Percentiles rank a stretch among this genome's conserved stretches.
phyloP scores from a whole-genome alignment of 1,140 invertebrate species.

The Bombus waltoni region DNA sequence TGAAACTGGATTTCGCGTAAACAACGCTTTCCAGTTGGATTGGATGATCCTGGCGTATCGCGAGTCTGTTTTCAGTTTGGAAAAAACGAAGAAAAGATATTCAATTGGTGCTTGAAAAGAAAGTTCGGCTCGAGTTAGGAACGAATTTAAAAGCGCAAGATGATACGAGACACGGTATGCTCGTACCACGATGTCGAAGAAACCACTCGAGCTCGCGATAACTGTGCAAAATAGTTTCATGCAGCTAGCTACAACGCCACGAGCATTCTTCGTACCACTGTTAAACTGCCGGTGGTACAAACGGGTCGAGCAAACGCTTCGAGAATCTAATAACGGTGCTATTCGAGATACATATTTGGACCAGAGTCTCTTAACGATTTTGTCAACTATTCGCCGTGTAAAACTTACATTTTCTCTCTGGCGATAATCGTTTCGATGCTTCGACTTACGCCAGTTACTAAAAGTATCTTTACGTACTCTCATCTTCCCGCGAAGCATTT shows the following conservation, averaged over 20 bases:
- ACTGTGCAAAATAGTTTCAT: slow-evolving; percentile 27
- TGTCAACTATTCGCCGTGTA: not conserved
- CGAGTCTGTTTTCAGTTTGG: not conserved
- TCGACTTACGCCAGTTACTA: not conserved
- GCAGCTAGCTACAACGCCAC: not conserved
- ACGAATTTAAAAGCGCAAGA: slow-evolving; percentile 1
- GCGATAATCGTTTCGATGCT: not conserved
- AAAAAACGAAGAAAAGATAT: not conserved
- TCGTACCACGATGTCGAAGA: slow-evolving; percentile 5
- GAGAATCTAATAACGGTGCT: slow-evolving; percentile 1
- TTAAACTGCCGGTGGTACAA: slow-evolving; percentile 14
- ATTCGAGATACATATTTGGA: not conserved
- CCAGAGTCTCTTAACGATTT: slow-evolving; percentile 14
- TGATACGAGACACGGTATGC: not conserved
- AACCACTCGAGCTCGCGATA: not conserved
- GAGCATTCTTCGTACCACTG: slow-evolving; percentile 6
- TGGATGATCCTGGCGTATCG: not conserved
- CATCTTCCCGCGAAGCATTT: too few relatives aligned
- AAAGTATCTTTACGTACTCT: too few relatives aligned
- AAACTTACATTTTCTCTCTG: not conserved
- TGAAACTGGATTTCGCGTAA: not conserved
- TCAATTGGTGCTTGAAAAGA: not conserved
- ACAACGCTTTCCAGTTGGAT: not conserved
- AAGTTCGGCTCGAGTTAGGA: not conserved
- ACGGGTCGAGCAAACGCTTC: slow-evolving; percentile 14